Percentiles rank a stretch among this genome's conserved stretches.
Evolutionary conservation across 2,888 invertebrate species (phyloP).

Genomic region (Pristionchus entomophagus): DNA sequence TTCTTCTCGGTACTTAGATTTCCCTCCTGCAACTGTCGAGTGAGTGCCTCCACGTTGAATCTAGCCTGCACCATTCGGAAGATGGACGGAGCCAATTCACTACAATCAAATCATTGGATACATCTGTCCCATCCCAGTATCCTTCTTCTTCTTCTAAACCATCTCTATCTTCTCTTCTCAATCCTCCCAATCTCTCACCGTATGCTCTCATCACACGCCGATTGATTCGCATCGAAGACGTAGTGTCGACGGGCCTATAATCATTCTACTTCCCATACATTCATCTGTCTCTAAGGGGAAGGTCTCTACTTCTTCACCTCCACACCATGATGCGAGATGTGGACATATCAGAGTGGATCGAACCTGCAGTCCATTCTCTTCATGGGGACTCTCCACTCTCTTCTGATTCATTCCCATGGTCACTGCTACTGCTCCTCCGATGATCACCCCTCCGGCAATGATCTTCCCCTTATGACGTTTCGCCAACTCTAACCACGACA

Average conservation of each 20-base stretch:
- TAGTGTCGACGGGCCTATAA: constrained; percentile 65
- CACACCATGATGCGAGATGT: not conserved
- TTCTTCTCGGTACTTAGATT: constrained; percentile 55
- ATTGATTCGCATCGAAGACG: constrained; percentile 68
- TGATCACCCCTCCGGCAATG: constrained; percentile 40
- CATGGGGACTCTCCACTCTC: constrained; percentile 30
- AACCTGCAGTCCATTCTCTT: constrained; percentile 22
- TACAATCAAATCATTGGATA: not conserved
- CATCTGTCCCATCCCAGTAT: no score
- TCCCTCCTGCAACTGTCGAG: constrained; percentile 54
- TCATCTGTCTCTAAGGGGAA: no score
- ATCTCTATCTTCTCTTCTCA: not conserved
- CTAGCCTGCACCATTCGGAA: constrained; percentile 50
- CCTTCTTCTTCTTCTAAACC: not conserved
- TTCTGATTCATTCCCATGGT: not conserved
- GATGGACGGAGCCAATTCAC: constrained; percentile 43
- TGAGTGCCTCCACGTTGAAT: constrained; percentile 59
- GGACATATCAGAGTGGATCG: not conserved
- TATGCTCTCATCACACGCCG: constrained; percentile 66
- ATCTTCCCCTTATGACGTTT: constrained; percentile 62
- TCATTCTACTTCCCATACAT: no score
- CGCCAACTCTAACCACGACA: constrained; percentile 65
- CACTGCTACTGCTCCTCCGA: constrained; percentile 46
- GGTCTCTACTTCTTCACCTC: no score
- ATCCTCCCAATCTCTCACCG: not conserved